Conservation (phyloP, 1,140 invertebrate species). For the Zophobas morio region DNA sequence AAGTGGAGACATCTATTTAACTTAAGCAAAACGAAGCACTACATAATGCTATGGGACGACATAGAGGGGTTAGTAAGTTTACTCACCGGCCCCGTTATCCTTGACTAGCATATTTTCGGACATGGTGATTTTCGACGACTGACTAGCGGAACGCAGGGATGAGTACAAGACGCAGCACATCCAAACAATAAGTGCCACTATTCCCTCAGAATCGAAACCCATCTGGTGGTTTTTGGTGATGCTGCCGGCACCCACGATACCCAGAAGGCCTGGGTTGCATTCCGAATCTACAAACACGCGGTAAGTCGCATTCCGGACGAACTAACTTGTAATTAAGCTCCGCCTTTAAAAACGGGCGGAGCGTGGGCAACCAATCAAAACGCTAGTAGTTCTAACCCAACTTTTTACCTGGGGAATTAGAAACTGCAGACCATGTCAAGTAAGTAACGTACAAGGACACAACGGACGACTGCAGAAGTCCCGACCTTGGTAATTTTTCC, state of each 20-base stretch:
- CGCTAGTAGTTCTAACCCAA: neutral
- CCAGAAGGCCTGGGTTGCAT: constrained; percentile 83
- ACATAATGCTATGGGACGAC: constrained; percentile 63
- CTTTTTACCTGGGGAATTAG: constrained; percentile 85
- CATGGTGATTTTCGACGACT: constrained; percentile 83
- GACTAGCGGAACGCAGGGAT: constrained; percentile 87
- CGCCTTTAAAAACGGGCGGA: too few relatives aligned
- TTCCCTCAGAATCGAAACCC: constrained; percentile 87
- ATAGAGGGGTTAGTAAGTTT: constrained; percentile 31
- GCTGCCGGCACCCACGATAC: constrained; percentile 66
- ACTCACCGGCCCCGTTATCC: constrained; percentile 77
- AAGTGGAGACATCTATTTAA: constrained; percentile 34
- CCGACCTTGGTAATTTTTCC: constrained; percentile 88
- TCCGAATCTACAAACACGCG: constrained; percentile 70
- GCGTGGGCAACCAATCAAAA: too few relatives aligned
- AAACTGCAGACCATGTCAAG: constrained; percentile 98
- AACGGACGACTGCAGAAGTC: constrained; percentile 92
- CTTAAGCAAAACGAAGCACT: constrained; percentile 53
- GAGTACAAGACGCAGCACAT: constrained; percentile 96
- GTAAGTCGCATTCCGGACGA: constrained; percentile 45
- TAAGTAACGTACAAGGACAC: constrained; percentile 96
- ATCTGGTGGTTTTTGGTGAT: constrained; percentile 67
- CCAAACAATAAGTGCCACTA: constrained; percentile 95
- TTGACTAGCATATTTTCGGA: constrained; percentile 83
- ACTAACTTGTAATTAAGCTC: too few relatives aligned